These are phyloP conservation scores for Tethea ocularis DNA, from an alignment of 2,888 invertebrate genomes.

Conservation along the genomic window DNA sequence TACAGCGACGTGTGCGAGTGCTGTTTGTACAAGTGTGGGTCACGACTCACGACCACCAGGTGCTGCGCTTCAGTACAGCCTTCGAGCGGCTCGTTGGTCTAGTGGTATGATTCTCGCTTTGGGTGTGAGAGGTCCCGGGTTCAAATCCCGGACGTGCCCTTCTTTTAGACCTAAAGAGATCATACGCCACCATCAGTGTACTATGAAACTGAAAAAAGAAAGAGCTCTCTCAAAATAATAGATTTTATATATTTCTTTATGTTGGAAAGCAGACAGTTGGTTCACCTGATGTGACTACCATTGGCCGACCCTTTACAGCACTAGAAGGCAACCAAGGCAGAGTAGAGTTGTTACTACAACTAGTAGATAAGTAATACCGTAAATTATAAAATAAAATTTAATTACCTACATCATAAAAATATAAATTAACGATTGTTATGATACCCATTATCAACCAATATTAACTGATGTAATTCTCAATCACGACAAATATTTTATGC, in stretches of 20 bases:
- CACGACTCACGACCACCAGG: not conserved
- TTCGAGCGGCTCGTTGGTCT: conserved; percentile 73
- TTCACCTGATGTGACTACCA: too few relatives aligned
- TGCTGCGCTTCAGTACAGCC: not conserved
- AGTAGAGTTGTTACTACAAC: too few relatives aligned
- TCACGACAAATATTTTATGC: not conserved
- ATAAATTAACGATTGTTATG: not conserved
- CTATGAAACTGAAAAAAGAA: too few relatives aligned
- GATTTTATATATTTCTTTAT: too few relatives aligned
- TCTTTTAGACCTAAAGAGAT: conserved; percentile 24
- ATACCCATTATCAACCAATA: conserved; percentile 5
- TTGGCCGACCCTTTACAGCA: too few relatives aligned
- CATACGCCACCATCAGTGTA: not conserved
- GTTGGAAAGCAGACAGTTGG: too few relatives aligned
- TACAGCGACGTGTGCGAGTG: not conserved
- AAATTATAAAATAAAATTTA: too few relatives aligned
- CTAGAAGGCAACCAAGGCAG: too few relatives aligned
- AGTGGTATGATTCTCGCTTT: conserved; percentile 82
- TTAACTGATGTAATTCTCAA: not conserved
- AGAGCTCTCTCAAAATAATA: too few relatives aligned
- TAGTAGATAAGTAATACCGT: too few relatives aligned
- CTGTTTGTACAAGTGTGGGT: not conserved
- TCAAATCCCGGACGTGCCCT: conserved; percentile 68
- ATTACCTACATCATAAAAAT: too few relatives aligned
- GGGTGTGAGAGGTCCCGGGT: conserved; percentile 77